These are phyloP conservation scores for Calonectris borealis DNA, from an alignment of 2,113 vertebrate species.

Conservation along the genomic window DNA sequence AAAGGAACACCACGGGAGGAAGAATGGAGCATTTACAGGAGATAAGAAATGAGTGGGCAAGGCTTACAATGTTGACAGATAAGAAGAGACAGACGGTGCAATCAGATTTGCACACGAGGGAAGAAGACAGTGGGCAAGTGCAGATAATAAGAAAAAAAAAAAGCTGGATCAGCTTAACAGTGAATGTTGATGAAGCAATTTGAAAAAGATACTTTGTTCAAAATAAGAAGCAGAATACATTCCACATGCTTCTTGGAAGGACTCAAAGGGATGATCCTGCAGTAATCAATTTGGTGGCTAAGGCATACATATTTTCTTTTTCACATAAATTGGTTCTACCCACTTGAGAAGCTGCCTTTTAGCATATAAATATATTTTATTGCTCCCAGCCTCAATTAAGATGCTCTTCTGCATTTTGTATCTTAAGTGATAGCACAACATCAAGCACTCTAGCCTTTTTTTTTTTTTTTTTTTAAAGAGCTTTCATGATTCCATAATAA, in stretches of 20 bases:
- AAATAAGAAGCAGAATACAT: neutral
- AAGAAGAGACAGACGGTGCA: neutral
- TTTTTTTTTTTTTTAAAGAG: neutral
- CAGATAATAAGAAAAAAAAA: neutral
- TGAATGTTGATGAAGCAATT: neutral
- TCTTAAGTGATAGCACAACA: neutral
- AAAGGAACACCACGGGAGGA: neutral
- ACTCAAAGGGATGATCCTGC: neutral
- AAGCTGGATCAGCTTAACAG: neutral
- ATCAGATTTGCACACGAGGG: neutral
- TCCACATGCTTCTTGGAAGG: neutral
- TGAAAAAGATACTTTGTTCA: neutral
- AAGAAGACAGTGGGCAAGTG: neutral
- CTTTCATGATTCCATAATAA: neutral
- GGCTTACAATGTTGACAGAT: neutral
- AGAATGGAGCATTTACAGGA: neutral
- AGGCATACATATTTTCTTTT: neutral
- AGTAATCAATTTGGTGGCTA: neutral
- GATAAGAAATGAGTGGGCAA: slow-evolving; percentile 15
- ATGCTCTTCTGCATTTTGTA: neutral
- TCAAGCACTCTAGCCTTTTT: neutral
- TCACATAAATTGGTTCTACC: neutral
- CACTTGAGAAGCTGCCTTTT: neutral
- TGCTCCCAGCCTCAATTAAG: neutral
- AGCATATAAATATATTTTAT: neutral